Conservation (phyloP, 2,797 vertebrate species). For the Brotula barbata region DNA sequence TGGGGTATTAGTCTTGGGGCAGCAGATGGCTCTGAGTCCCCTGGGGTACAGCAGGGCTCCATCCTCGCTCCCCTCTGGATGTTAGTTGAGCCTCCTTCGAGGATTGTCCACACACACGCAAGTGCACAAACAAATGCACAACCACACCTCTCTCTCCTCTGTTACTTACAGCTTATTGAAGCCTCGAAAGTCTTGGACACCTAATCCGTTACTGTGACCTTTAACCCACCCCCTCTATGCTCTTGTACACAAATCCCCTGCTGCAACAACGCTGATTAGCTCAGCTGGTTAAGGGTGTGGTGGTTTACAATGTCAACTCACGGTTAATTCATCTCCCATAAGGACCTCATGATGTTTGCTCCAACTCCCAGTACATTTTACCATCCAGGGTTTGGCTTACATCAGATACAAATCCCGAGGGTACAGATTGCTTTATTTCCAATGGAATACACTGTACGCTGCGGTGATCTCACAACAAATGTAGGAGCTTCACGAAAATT, state of each 20-base stretch:
- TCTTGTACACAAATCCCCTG: conserved; percentile 53
- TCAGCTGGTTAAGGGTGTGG: conserved; percentile 70
- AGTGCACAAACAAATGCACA: conserved; percentile 28
- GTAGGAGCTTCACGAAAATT: conserved; percentile 23
- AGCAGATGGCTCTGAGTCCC: conserved; percentile 72
- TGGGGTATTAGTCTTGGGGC: conserved; percentile 74
- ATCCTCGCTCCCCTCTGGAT: conserved; percentile 62
- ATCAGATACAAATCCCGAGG: conserved; percentile 3
- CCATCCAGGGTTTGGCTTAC: conserved; percentile 4
- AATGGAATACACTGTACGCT: conserved; percentile 17
- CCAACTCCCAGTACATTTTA: conserved; percentile 7
- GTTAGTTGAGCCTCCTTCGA: conserved; percentile 68
- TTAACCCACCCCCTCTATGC: conserved; percentile 49
- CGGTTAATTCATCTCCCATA: conserved; percentile 57
- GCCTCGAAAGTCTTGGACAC: conserved; percentile 58
- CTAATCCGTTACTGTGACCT: conserved; percentile 67
- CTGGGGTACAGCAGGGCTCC: conserved; percentile 62
- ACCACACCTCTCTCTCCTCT: conserved; percentile 49
- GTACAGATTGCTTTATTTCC: conserved; percentile 18
- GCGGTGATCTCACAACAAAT: conserved; percentile 25
- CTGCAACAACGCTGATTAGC: conserved; percentile 57
- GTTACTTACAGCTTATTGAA: conserved; percentile 56
- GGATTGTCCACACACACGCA: conserved; percentile 52
- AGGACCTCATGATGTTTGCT: conserved; percentile 40
- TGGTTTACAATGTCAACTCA: conserved; percentile 61